phyloP scores from a whole-genome alignment of 2,113 vertebrate species.

The Oreotrochilus melanogaster region DNA sequence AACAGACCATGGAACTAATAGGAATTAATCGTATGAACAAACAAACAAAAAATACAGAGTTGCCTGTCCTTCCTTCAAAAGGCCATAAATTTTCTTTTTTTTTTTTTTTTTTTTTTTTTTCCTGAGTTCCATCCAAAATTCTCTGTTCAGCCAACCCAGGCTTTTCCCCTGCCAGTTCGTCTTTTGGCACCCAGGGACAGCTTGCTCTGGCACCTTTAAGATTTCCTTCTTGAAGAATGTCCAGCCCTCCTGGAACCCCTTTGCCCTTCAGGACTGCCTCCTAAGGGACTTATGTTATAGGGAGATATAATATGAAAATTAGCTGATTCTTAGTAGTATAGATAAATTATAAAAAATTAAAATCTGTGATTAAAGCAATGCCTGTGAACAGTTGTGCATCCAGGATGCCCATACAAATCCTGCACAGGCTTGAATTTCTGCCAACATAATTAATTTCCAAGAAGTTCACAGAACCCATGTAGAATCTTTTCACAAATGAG shows the following conservation, averaged over 20 bases:
- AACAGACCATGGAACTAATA: neutral
- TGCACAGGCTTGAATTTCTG: neutral
- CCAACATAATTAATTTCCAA: neutral
- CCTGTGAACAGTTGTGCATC: neutral
- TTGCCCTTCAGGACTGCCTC: too few relatives aligned
- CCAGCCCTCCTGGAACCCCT: too few relatives aligned
- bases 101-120: too few relatives aligned
- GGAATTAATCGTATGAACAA: neutral
- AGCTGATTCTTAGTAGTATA: neutral
- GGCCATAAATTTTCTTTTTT: too few relatives aligned
- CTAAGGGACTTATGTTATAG: neutral
- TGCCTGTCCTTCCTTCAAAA: too few relatives aligned
- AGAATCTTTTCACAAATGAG: neutral
- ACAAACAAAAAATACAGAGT: neutral
- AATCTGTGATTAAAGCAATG: neutral
- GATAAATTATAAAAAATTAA: neutral
- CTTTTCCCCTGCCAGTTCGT: too few relatives aligned
- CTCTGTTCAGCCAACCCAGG: too few relatives aligned
- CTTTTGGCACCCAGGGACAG: too few relatives aligned
- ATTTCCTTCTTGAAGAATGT: too few relatives aligned
- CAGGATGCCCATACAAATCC: neutral
- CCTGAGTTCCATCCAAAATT: too few relatives aligned
- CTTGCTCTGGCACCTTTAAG: too few relatives aligned
- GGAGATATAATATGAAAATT: neutral
- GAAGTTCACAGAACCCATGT: neutral